Base-by-base conservation (phyloP, 1,140 invertebrate genomes). In the Antheraea mylitta region DNA sequence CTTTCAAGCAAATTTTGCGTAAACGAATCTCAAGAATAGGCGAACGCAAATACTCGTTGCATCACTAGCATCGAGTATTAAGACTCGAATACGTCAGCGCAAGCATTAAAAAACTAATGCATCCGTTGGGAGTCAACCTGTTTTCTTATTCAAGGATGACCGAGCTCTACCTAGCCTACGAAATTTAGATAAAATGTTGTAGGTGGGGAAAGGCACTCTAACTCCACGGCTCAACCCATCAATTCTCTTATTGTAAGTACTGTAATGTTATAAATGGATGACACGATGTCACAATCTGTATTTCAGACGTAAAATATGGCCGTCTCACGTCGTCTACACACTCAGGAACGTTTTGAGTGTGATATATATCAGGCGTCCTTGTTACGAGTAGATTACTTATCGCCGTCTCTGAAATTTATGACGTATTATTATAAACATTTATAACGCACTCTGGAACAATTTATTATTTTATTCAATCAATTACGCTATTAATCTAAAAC, bases 211-310 rank as follows among this genome's bases (percentile, higher is more conserved):
- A 61, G 22, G 60, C 60, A 30, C 60, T 61, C 30, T 11, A 30
- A 16, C 60, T 22, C 60, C 11, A 16, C 60, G 62, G 7, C 7
- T 38, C 36, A 48, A 19, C 18, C 18, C 64, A 48, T 45, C 64
- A 65, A 65, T 65, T 64, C 62, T 38, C 36, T 64, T 53, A 53
- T 53, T 53, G 45, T 53, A 37, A 42, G 37, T 38, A 42, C 30
- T 64, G 62, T 61, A 38, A 64, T 37, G 62, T 64, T 64, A 64
- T 64, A 64, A 64, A 64, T 64, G 62, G 18, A 38, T 64, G 18
- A 11, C 62, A 42, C 18, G 30, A 37, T 53, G 45, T 53, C 62
- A 42, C 62, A 64, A 37, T 64, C 18, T 64, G 36, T 64, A 42
- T 64, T 64, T 64, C 36, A 64, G 62, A 38, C 18, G 62, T 64